Percentiles rank a stretch among this genome's conserved stretches.
These are phyloP conservation scores for Troides helena DNA, from an alignment of 2,888 invertebrate species.

Conservation along the genomic window DNA sequence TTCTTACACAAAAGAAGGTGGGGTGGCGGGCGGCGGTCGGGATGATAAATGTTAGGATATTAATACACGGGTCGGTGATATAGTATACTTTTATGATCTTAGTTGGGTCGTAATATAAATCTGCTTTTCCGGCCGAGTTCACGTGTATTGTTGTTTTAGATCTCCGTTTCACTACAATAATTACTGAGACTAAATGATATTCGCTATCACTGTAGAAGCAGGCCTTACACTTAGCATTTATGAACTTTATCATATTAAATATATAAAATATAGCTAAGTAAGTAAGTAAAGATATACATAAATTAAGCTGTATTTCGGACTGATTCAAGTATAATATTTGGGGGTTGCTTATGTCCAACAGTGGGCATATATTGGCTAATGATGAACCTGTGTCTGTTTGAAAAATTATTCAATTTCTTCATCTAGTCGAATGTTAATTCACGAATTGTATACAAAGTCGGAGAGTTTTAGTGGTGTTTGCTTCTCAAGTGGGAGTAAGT, in stretches of 20 bases:
- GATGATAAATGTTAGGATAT: conserved; percentile 77
- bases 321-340: too few species aligned
- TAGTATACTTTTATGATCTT: conserved; percentile 79
- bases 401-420: too few species aligned
- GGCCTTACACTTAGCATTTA: conserved; percentile 3
- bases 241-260: background rate
- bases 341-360: too few species aligned
- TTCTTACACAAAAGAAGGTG: conserved; percentile 76
- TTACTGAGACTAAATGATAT: conserved; percentile 17
- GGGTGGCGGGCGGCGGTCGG: conserved; percentile 51
- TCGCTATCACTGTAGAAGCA: conserved; percentile 23
- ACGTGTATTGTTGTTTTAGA: conserved; percentile 54
- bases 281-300: too few species aligned
- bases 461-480: too few species aligned
- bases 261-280: too few species aligned
- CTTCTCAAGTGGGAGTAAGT: too few species aligned
- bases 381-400: too few species aligned
- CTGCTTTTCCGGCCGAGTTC: conserved; percentile 67
- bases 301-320: too few species aligned
- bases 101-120: conserved; percentile 77
- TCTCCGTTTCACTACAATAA: conserved; percentile 42
- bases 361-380: too few species aligned
- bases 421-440: too few species aligned
- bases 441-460: too few species aligned
- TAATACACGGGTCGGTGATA: conserved; percentile 69